Conservation (phyloP, 2,888 invertebrate genomes). For the Sarcophaga rosellei region DNA sequence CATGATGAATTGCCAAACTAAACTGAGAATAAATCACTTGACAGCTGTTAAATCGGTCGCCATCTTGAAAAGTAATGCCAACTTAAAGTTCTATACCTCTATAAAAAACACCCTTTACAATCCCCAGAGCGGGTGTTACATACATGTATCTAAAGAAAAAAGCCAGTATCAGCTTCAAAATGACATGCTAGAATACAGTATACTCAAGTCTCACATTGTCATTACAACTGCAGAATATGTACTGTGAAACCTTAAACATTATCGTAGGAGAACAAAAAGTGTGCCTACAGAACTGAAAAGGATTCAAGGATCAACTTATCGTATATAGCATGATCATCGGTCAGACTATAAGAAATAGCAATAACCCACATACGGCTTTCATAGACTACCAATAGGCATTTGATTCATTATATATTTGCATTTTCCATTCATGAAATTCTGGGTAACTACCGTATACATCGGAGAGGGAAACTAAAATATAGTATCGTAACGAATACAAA, state of each 20-base stretch:
- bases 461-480: neutral
- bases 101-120: no score
- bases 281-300: constrained; percentile 4
- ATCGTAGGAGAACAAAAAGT: constrained; percentile 20
- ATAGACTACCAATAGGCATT: constrained; percentile 5
- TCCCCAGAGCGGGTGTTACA: neutral
- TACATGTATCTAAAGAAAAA: constrained; percentile 9
- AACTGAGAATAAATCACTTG: no score
- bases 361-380: constrained; percentile 11
- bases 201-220: constrained; percentile 10
- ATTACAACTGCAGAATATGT: neutral
- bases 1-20: no score
- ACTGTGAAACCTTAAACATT: constrained; percentile 15
- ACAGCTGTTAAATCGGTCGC: no score
- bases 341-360: neutral
- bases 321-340: constrained; percentile 12
- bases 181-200: neutral
- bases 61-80: no score
- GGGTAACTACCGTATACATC: neutral
- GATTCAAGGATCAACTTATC: constrained; percentile 32
- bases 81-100: no score
- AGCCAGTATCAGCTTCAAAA: no score
- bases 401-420: no score
- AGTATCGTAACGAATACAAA: neutral
- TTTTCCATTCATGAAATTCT: no score